phyloP scores from a whole-genome alignment of 2,888 invertebrate genomes.

The Napeogenes sylphis region DNA sequence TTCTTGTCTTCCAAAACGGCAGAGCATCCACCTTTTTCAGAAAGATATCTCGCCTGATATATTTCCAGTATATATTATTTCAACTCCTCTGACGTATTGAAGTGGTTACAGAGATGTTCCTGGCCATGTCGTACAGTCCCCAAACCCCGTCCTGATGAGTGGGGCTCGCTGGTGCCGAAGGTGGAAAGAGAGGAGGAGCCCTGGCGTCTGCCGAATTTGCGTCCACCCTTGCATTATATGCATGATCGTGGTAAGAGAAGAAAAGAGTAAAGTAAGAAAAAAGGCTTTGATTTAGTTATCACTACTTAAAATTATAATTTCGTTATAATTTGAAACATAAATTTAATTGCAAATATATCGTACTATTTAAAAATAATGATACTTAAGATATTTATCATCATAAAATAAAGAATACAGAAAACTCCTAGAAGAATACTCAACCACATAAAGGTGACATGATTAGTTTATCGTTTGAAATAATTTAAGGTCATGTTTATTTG shows the following conservation, averaged over 20 bases:
- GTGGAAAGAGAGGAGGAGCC: conserved; percentile 68
- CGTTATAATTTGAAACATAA: no score
- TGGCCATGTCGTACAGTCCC: conserved; percentile 61
- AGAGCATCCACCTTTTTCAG: no score
- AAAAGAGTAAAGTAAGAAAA: no score
- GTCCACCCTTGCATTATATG: conserved; percentile 62
- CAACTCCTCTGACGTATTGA: not conserved
- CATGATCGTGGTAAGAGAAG: conserved; percentile 56
- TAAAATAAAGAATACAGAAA: no score
- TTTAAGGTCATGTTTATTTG: conserved; percentile 23
- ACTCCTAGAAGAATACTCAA: no score
- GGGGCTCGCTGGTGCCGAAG: conserved; percentile 65
- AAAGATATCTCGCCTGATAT: no score
- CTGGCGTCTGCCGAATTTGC: conserved; percentile 67
- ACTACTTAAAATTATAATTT: no score
- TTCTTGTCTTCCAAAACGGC: no score
- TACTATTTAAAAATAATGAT: no score
- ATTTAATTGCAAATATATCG: no score
- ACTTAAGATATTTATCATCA: no score
- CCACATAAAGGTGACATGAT: not conserved
- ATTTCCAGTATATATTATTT: no score
- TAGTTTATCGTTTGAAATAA: conserved; percentile 10
- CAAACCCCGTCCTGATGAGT: conserved; percentile 54
- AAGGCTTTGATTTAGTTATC: not conserved
- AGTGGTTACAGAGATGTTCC: conserved; percentile 51